A percentile compares a stretch with the other conserved stretches of the same genome.
These are phyloP conservation scores for Pantherophis alleghaniensis DNA, from an alignment of 2,797 vertebrate genomes.

Conservation along the genomic window DNA sequence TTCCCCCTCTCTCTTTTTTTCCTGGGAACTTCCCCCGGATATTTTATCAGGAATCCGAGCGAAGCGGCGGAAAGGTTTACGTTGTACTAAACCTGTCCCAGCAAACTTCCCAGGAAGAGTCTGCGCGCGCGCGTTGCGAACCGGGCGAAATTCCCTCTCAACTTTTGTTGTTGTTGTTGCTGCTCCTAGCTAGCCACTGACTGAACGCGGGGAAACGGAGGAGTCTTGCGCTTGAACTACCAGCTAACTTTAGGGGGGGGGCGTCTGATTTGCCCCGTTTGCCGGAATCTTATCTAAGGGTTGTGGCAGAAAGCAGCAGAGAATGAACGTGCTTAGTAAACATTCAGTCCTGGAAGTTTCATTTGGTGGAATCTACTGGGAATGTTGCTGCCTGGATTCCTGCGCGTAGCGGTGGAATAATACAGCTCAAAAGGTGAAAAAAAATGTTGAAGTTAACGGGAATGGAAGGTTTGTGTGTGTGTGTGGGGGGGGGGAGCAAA, in stretches of 20 bases:
- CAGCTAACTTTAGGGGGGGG: not conserved
- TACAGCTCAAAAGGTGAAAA: not conserved
- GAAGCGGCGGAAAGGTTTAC: not conserved
- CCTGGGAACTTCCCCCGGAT: too few relatives aligned
- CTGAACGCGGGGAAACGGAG: not conserved
- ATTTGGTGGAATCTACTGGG: not conserved
- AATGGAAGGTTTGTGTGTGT: not conserved
- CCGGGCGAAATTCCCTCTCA: not conserved
- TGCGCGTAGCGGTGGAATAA: not conserved
- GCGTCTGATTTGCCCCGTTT: too few relatives aligned
- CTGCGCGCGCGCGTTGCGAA: not conserved
- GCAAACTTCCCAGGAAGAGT: not conserved
- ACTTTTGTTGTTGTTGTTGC: not conserved
- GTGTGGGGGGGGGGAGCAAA: not conserved
- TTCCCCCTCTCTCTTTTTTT: not conserved
- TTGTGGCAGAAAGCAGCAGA: too few relatives aligned
- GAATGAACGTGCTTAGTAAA: too few relatives aligned
- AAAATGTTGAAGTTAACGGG: not conserved
- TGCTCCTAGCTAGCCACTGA: not conserved
- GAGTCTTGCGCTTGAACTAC: not conserved
- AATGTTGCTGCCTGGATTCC: not conserved
- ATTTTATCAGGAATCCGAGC: not conserved
- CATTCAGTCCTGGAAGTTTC: not conserved
- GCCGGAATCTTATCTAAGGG: not conserved
- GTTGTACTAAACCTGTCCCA: not conserved